Conservation (phyloP, 2,113 vertebrate species). For the Scopus umbretta region DNA sequence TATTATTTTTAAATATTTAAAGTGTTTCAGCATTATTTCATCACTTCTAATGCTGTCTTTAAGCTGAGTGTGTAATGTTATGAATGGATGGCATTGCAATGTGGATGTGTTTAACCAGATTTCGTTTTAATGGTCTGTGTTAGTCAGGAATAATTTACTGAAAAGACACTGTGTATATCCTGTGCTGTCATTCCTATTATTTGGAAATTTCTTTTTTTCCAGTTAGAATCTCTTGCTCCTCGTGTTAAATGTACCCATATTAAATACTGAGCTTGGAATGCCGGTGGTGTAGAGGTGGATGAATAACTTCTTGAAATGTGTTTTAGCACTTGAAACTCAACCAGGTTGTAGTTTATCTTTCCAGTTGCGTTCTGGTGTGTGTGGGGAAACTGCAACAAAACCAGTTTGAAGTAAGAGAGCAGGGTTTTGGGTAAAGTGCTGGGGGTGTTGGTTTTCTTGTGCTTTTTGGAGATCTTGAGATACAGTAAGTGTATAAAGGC, state of each 20-base stretch:
- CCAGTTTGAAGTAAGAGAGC: background rate
- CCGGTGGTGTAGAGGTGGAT: background rate
- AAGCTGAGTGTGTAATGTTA: background rate
- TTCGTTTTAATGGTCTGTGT: background rate
- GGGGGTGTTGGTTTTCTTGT: background rate
- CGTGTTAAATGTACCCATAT: background rate
- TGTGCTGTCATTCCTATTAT: background rate
- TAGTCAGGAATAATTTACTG: background rate
- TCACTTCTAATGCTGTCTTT: background rate
- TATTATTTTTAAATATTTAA: background rate
- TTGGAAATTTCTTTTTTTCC: background rate
- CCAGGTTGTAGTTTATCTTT: background rate
- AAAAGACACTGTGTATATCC: background rate
- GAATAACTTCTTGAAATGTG: background rate
- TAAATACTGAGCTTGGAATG: background rate
- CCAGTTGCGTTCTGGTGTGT: background rate
- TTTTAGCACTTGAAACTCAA: background rate
- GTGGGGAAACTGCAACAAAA: background rate
- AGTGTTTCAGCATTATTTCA: background rate
- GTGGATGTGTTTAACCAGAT: background rate
- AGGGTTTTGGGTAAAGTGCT: background rate
- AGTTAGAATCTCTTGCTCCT: background rate
- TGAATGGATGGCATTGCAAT: background rate
- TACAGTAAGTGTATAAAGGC: background rate
- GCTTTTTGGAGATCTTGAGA: background rate